Base-by-base conservation (phyloP, 92 coral and sea anemone species). In the Epizoanthus rinbou region DNA sequence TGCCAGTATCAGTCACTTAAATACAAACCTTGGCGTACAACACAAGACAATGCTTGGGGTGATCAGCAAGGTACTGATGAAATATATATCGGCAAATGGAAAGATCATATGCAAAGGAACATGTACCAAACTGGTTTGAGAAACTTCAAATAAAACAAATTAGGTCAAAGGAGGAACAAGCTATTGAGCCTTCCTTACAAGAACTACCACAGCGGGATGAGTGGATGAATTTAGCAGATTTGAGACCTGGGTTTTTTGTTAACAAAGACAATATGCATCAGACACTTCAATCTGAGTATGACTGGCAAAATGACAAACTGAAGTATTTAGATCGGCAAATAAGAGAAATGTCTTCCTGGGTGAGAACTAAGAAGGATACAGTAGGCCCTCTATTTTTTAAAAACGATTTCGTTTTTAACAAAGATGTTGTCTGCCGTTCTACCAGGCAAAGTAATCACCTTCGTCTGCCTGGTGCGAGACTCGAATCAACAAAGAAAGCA, bases 211-310 rank as follows among this genome's bases (percentile, higher is more conserved):
- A 80, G 67, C 59, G 80, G 69, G 84, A 87, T 59, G 90, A 87
- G 79, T 87, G 88, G 91, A 88, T 88, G 88, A 50, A 47, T 64
- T 85, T 88, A 88, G 86, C 88, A 71, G 85, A 88, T 85, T 88
- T 88, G 18, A 59, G 75, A 59, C 74, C 74, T 56, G 85, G 80
- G 19, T 79, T 73, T 57, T 86, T 50, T 80, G 60, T 43, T 64
- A 59, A 57, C 65, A 72, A 33, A 50, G 69, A 83, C 35, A 56
- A 85, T 63, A 35, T 79, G 60, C 80, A 72, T 28, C 58, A 85
- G 70, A 85, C 54, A 18, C 66, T 68, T 74, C 82, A 79, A 33
- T 28, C 89, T 64, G 76, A 71, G 6, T 79, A 53, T 81, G 79
- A 88, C 85, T 88, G 91, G 91, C 88, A 88, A 69, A 71, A 56